A percentile compares a stretch with the other conserved stretches of the same genome.
phyloP scores from a whole-genome alignment of 2,888 invertebrate genomes.

The Hypercompe scribonia region DNA sequence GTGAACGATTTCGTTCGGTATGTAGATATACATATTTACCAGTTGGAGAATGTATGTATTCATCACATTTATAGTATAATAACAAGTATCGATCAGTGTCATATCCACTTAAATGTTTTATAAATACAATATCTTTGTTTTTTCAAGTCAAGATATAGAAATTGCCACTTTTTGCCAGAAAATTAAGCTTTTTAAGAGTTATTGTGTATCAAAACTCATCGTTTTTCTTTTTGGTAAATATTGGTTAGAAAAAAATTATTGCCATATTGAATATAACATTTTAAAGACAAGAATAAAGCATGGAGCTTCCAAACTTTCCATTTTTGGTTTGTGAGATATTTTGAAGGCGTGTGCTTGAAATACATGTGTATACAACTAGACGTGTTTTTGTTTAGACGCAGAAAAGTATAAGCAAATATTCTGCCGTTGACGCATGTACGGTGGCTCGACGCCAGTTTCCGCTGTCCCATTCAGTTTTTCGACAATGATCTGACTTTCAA shows the following conservation, averaged over 20 bases:
- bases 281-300: neutral
- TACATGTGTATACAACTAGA: conserved; percentile 35
- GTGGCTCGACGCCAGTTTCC: conserved; percentile 79
- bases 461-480: conserved; percentile 79
- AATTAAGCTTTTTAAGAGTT: neutral
- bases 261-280: neutral
- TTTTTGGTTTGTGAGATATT: conserved; percentile 29
- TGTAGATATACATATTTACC: too few species aligned
- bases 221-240: too few species aligned
- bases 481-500: conserved; percentile 81
- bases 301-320: conserved; percentile 18
- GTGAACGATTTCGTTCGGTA: too few species aligned
- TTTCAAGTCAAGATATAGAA: neutral
- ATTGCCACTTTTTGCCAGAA: neutral
- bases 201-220: neutral
- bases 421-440: conserved; percentile 72
- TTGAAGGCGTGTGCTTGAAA: conserved; percentile 19
- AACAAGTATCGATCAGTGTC: too few species aligned
- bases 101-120: too few species aligned
- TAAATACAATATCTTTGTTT: neutral
- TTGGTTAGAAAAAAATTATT: too few species aligned
- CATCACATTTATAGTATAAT: too few species aligned
- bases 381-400: conserved; percentile 62
- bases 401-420: conserved; percentile 63
- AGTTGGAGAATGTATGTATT: too few species aligned